Percentiles rank a stretch among this genome's conserved stretches.
Conservation (phyloP, 2,888 invertebrate genomes). For the Spodoptera littoralis region DNA sequence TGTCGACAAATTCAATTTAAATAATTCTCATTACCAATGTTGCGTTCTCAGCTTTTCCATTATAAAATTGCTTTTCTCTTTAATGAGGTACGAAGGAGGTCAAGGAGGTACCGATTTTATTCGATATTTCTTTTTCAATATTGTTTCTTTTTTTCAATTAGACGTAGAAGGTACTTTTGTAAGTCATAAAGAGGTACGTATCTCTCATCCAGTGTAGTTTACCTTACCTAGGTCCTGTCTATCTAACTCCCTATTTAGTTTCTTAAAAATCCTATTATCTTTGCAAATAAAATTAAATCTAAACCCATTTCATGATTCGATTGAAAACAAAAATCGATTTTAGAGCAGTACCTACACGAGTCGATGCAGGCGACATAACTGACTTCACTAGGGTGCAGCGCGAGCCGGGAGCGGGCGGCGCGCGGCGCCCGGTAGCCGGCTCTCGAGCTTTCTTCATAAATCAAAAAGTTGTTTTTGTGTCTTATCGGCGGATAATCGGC, state of each 20-base stretch:
- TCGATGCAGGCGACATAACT: slow-evolving; percentile 36
- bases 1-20: slow-evolving; percentile 65
- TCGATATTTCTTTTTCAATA: too few relatives aligned
- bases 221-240: too few relatives aligned
- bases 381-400: slow-evolving; percentile 70
- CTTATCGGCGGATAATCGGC: slow-evolving; percentile 86
- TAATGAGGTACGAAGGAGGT: too few relatives aligned
- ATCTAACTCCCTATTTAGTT: too few relatives aligned
- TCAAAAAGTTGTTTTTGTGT: slow-evolving; percentile 87
- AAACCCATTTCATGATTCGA: not conserved
- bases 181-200: too few relatives aligned
- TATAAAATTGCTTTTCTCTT: too few relatives aligned
- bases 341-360: slow-evolving; percentile 3
- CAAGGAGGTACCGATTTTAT: too few relatives aligned
- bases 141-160: too few relatives aligned
- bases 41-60: not conserved
- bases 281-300: not conserved
- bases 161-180: too few relatives aligned
- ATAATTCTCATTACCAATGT: slow-evolving; percentile 43
- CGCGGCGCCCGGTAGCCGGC: slow-evolving; percentile 85
- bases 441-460: slow-evolving; percentile 85
- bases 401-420: slow-evolving; percentile 55
- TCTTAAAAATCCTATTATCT: too few relatives aligned
- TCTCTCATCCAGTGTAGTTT: too few relatives aligned
- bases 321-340: not conserved